These are phyloP conservation scores for Melanogrammus aeglefinus DNA, from an alignment of 2,797 vertebrate species.

Conservation along the genomic window DNA sequence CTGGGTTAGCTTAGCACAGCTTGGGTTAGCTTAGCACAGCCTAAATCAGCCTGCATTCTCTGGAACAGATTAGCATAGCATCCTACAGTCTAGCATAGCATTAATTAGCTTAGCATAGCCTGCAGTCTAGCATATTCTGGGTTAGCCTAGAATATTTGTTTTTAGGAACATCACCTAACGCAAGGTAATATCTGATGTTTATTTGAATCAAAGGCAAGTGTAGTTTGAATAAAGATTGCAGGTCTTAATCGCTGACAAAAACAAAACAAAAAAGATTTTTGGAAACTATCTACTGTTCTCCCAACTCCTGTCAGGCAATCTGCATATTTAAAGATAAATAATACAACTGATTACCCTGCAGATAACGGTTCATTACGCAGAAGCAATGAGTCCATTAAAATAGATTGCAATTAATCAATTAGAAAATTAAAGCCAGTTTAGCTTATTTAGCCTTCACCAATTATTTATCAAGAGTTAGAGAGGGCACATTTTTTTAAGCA, in stretches of 20 bases:
- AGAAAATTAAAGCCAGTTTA: constrained; percentile 4
- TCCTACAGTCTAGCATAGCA: too few relatives aligned
- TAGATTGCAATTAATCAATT: constrained; percentile 7
- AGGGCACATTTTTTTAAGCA: background rate
- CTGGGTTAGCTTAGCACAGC: too few relatives aligned
- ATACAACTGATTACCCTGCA: background rate
- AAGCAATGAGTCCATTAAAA: constrained; percentile 1
- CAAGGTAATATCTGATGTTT: background rate
- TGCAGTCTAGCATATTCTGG: background rate
- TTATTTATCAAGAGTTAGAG: constrained; percentile 20
- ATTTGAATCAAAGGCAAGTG: background rate
- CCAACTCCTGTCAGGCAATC: background rate
- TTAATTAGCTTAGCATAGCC: too few relatives aligned
- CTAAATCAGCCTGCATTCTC: too few relatives aligned
- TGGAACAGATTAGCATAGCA: too few relatives aligned
- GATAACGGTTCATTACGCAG: constrained; percentile 1
- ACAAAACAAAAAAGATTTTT: background rate
- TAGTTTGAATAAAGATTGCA: background rate
- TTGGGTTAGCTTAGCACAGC: too few relatives aligned
- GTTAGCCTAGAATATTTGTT: background rate
- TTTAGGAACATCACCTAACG: background rate
- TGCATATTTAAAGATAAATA: constrained; percentile 3
- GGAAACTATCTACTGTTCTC: background rate
- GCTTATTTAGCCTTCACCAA: constrained; percentile 16
- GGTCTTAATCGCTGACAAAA: background rate